phyloP scores from a whole-genome alignment of 2,797 vertebrate genomes.

The Prunella strophiata region DNA sequence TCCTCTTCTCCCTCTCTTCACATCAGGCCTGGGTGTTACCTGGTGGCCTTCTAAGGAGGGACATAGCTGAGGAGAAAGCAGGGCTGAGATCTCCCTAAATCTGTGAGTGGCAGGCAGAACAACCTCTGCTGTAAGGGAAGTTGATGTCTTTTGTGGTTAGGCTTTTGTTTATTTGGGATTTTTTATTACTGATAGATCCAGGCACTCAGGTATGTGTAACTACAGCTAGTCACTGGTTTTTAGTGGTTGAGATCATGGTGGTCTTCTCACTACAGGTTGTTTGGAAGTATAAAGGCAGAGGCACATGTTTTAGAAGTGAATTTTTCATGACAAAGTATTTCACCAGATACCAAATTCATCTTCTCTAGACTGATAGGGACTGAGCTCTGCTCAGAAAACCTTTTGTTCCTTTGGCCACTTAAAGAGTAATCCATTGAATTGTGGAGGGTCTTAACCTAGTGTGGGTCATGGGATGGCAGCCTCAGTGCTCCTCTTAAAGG shows the following conservation, averaged over 20 bases:
- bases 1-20: not conserved
- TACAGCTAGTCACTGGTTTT: not conserved
- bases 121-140: not conserved
- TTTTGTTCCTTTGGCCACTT: constrained; percentile 11
- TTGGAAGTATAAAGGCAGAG: not conserved
- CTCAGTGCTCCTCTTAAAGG: not conserved
- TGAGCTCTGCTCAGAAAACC: not conserved
- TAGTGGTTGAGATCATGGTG: not conserved
- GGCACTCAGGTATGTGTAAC: not conserved
- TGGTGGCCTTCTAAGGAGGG: not conserved
- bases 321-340: not conserved
- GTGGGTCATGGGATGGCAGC: not conserved
- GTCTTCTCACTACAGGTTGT: not conserved
- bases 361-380: not conserved
- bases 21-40: not conserved
- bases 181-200: not conserved
- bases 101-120: not conserved
- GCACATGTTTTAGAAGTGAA: not conserved
- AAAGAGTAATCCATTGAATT: not conserved
- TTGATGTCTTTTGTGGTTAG: not conserved
- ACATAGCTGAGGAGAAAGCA: not conserved
- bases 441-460: not conserved
- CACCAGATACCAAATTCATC: not conserved
- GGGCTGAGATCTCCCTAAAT: not conserved
- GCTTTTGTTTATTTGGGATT: not conserved